Base-by-base conservation (phyloP, 2,113 vertebrate genomes). In the Numenius arquata region DNA sequence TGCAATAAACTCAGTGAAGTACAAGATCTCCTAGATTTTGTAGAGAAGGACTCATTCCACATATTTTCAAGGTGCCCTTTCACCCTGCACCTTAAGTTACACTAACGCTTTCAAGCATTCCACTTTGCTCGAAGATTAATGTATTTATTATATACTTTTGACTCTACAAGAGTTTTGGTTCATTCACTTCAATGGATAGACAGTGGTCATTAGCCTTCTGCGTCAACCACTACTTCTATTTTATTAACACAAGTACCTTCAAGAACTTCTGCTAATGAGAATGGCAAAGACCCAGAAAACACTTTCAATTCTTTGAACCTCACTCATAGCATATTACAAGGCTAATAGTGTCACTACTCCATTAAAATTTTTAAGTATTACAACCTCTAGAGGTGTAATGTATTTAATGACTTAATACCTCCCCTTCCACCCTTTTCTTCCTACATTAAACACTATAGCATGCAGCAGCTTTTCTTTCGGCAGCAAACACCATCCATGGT, bases 191-290 rank as follows among this genome's bases (percentile, higher is more conserved):
- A 61, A 25, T 26, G 20, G 40, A 55, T 36, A 82, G 56, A 41
- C 41, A 30, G 25, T 34, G 34, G 40, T 72, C 48, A 86, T 94
- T 93, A 91, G 50, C 82, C 29, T 93, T 89, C 34, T 21, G 11
- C 45, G 40, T 77, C 79, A 47, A 47, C 43, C 17, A 43, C 18
- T 81, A 43, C 65, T 91, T 84, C 68, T 83, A 63, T 47, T 90
- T 86, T 80, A 95, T 90, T 95, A 94, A 63, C 50, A 80, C 15
- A 88, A 88, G 25, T 61, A 73, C 29, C n/a, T 91, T 92, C 43
- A 74, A 86, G 50, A 91, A 80, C 56, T 68, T 68, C 36, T 77
- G 52, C n/a, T 95, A 92, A 89, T 81, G 68, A 93, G 83, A 92
- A 81, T 36, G 12, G 56, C 61, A 90, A 76, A 92, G 83, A 77